Conservation (phyloP, 2,797 vertebrate species). For the Karalla daura region DNA sequence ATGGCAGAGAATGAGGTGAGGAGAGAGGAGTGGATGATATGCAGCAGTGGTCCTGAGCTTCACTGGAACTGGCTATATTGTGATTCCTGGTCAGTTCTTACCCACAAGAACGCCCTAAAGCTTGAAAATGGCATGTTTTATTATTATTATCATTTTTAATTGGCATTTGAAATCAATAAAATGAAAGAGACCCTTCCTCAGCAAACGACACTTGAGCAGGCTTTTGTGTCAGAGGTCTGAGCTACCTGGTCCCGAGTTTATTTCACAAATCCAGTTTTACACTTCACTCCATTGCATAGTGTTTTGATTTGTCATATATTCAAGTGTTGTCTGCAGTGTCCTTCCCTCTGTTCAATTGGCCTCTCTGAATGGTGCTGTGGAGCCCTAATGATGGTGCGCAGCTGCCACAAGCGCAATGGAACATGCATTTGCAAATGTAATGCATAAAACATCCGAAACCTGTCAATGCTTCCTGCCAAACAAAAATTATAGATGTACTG, state of each 20-base stretch:
- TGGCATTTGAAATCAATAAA: not conserved
- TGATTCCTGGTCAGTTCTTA: not conserved
- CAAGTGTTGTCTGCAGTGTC: not conserved
- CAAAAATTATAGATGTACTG: conserved; percentile 17
- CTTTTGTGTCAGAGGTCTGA: not conserved
- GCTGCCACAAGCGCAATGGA: conserved; percentile 11
- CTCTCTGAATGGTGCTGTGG: not conserved
- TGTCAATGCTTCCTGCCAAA: not conserved
- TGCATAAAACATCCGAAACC: conserved; percentile 3
- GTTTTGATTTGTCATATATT: conserved; percentile 10
- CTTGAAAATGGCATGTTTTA: not conserved
- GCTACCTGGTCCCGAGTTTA: conserved; percentile 3
- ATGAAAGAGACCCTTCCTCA: not conserved
- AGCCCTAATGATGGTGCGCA: conserved; percentile 5
- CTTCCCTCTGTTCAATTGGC: not conserved
- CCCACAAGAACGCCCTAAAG: not conserved
- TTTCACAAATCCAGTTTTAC: not conserved
- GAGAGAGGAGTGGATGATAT: not conserved
- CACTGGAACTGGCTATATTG: not conserved
- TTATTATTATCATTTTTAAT: no score
- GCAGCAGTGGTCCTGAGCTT: not conserved
- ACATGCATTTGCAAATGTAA: conserved; percentile 10
- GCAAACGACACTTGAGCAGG: not conserved
- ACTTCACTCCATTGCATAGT: not conserved
- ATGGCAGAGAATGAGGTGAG: not conserved